Evolutionary conservation across 2,888 invertebrate species (phyloP).

Genomic region (Spodoptera picta): DNA sequence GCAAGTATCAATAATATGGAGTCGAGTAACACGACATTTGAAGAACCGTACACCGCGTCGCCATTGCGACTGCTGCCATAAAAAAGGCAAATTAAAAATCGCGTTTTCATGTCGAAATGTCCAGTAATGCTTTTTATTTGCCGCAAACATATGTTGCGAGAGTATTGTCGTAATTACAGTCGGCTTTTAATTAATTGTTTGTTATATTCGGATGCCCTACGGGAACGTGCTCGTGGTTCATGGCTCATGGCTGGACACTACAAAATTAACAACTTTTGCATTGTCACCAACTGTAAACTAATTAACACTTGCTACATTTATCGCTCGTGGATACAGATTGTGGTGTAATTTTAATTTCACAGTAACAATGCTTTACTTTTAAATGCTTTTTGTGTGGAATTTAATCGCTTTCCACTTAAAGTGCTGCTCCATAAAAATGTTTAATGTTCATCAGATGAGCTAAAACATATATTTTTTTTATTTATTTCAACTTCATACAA

Average conservation of each 20-base stretch:
- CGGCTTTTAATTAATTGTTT: slow-evolving; percentile 63
- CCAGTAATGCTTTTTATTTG: slow-evolving; percentile 43
- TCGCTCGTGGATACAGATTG: slow-evolving; percentile 42
- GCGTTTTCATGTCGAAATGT: slow-evolving; percentile 29
- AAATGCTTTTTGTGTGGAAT: slow-evolving; percentile 17
- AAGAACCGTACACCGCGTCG: not conserved
- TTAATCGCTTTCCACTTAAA: slow-evolving; percentile 24
- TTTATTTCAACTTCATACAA: too few relatives aligned
- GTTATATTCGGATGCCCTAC: slow-evolving; percentile 50
- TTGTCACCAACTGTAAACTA: slow-evolving; percentile 59
- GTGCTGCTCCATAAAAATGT: slow-evolving; percentile 1
- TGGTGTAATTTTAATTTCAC: slow-evolving; percentile 43
- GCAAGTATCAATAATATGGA: too few relatives aligned
- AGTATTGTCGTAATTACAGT: slow-evolving; percentile 58
- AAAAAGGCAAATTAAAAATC: slow-evolving; percentile 24
- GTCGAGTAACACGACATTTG: not conserved
- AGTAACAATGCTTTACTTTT: slow-evolving; percentile 29
- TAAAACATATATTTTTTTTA: too few relatives aligned
- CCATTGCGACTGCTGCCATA: not conserved
- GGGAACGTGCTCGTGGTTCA: slow-evolving; percentile 34
- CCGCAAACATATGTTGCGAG: slow-evolving; percentile 53
- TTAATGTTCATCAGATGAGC: not conserved
- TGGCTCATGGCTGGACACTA: slow-evolving; percentile 42
- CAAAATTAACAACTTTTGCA: slow-evolving; percentile 65
- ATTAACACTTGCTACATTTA: slow-evolving; percentile 59